phyloP scores from a whole-genome alignment of 35 echinoderm and acorn worm species.

The Holothuria glaberrima region DNA sequence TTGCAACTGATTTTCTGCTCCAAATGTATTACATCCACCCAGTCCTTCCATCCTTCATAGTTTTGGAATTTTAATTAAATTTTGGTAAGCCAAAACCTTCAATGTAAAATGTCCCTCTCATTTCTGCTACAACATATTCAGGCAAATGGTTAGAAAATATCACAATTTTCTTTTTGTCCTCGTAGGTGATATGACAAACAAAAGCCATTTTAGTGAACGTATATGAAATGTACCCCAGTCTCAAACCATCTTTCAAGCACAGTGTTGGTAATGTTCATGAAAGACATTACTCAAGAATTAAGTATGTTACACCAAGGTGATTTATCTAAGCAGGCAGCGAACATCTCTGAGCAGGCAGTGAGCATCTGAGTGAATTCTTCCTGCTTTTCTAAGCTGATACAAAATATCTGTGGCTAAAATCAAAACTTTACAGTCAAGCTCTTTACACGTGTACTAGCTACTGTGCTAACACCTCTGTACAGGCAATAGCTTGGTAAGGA shows the following conservation, averaged over 20 bases:
- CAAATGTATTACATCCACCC: not conserved
- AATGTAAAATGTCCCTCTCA: conserved; percentile 5
- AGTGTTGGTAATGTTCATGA: conserved; percentile 25
- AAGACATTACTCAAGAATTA: not conserved
- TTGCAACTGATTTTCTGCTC: too few relatives aligned
- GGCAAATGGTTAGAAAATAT: conserved; percentile 32
- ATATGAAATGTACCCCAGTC: conserved; percentile 15
- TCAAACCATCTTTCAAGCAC: conserved; percentile 22
- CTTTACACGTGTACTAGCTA: too few relatives aligned
- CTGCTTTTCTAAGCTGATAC: conserved; percentile 8
- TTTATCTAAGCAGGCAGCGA: too few relatives aligned
- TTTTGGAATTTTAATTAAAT: conserved; percentile 7
- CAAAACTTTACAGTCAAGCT: not conserved
- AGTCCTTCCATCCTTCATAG: conserved; percentile 23
- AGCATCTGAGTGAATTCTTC: conserved; percentile 15
- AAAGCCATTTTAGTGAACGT: conserved; percentile 33
- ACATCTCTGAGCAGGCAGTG: conserved; percentile 26
- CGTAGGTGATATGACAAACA: not conserved
- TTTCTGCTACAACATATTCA: not conserved
- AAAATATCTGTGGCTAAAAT: conserved; percentile 21
- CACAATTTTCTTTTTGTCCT: conserved; percentile 14
- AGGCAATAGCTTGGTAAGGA: too few relatives aligned
- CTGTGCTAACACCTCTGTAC: not conserved
- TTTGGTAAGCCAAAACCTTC: not conserved
- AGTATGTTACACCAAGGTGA: conserved; percentile 35